phyloP scores from a whole-genome alignment of 2,797 vertebrate genomes.

The Champsocephalus gunnari region DNA sequence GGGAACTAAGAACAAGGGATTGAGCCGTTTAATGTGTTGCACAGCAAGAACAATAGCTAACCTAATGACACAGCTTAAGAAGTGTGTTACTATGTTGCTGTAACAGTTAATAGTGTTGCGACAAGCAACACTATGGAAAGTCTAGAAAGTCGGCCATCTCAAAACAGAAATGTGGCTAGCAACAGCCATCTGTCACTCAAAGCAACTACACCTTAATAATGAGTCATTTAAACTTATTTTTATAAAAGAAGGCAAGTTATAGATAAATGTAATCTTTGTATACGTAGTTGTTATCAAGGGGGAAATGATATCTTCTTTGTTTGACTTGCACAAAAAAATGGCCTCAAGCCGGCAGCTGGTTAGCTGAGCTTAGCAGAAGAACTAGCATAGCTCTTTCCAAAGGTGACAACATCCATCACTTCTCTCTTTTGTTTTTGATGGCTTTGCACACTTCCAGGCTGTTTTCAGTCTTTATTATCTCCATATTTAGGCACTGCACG shows the following conservation, averaged over 20 bases:
- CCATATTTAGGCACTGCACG: conserved; percentile 4
- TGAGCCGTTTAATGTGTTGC: conserved; percentile 59
- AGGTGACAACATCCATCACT: too few relatives aligned
- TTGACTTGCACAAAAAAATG: too few relatives aligned
- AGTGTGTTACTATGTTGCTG: conserved; percentile 33
- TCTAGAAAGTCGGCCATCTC: neutral
- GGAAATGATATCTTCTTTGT: neutral
- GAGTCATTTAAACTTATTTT: too few relatives aligned
- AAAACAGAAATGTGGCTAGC: neutral
- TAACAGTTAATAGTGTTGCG: neutral
- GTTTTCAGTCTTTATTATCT: conserved; percentile 19
- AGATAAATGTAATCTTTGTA: too few relatives aligned
- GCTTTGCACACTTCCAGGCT: neutral
- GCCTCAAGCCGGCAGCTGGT: too few relatives aligned
- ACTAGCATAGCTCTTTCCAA: too few relatives aligned
- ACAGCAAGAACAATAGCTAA: conserved; percentile 56
- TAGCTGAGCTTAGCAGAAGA: too few relatives aligned
- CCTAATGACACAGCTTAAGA: conserved; percentile 30
- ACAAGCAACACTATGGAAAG: neutral
- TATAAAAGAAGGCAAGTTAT: too few relatives aligned
- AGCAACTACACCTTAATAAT: too few relatives aligned
- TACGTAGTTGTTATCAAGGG: too few relatives aligned
- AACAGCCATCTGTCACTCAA: too few relatives aligned
- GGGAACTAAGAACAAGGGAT: conserved; percentile 63
- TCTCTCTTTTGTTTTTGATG: neutral